Evolutionary conservation across 2,888 invertebrate genomes (phyloP).

Genomic region (Megaustenia siamemsis): DNA sequence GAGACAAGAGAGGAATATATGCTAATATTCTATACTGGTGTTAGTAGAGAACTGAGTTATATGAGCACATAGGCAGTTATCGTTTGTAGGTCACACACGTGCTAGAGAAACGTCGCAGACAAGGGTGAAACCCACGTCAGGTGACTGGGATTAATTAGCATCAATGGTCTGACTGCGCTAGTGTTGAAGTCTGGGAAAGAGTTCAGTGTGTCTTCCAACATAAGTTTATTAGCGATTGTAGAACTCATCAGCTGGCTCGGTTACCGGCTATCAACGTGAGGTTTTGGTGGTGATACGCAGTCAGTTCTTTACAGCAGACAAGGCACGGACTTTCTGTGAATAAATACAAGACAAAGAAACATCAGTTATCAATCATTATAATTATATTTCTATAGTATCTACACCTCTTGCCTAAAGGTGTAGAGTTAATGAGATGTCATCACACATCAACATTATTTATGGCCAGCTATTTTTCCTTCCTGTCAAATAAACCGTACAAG

Average conservation of each 20-base stretch:
- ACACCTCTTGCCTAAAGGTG: too few relatives aligned
- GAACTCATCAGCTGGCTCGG: neutral
- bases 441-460: too few relatives aligned
- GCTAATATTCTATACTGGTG: too few relatives aligned
- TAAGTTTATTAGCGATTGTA: neutral
- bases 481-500: too few relatives aligned
- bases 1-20: too few relatives aligned
- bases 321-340: neutral
- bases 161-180: neutral
- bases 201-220: too few relatives aligned
- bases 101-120: neutral
- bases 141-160: conserved; percentile 1
- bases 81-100: conserved; percentile 14
- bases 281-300: neutral
- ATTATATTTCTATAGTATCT: too few relatives aligned
- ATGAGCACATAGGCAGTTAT: too few relatives aligned
- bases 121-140: neutral
- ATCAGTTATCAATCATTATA: too few relatives aligned
- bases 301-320: neutral
- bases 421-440: too few relatives aligned
- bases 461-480: too few relatives aligned
- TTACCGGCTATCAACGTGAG: neutral
- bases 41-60: too few relatives aligned
- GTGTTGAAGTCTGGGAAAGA: neutral
- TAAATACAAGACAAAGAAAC: neutral